Evolutionary conservation across 2,888 invertebrate genomes (phyloP).

Genomic region (Calliscelio sp.): DNA sequence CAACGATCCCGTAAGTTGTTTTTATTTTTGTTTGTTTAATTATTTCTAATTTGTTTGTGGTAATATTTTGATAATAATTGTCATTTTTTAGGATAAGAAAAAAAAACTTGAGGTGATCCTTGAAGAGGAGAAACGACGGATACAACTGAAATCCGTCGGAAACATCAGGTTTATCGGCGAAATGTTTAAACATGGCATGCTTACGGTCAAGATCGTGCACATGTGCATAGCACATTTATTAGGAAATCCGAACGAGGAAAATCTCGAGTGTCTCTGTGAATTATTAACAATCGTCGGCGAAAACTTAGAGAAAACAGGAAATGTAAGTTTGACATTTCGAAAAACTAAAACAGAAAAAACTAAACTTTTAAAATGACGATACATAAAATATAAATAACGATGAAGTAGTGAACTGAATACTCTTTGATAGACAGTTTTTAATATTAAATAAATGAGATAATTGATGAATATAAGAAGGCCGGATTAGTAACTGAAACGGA

Average conservation of each 20-base stretch:
- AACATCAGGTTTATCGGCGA: constrained; percentile 95
- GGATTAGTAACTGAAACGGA: constrained; percentile 57
- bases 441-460: background rate
- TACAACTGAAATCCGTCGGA: constrained; percentile 94
- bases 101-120: constrained; percentile 90
- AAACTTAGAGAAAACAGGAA: constrained; percentile 88
- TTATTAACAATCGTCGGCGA: constrained; percentile 96
- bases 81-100: constrained; percentile 89
- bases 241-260: constrained; percentile 91
- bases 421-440: no score
- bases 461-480: constrained; percentile 22
- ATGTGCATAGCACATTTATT: constrained; percentile 93
- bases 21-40: background rate
- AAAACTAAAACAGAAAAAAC: no score
- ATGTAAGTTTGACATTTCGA: no score
- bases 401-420: no score
- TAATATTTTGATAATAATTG: background rate
- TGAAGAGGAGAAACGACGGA: constrained; percentile 92
- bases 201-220: constrained; percentile 95
- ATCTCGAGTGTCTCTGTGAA: constrained; percentile 96
- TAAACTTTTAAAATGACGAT: no score
- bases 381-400: no score
- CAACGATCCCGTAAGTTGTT: constrained; percentile 86
- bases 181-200: constrained; percentile 95
- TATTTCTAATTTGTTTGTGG: background rate